A percentile compares a stretch with the other conserved stretches of the same genome.
Evolutionary conservation across 1,140 invertebrate genomes (phyloP).

Genomic region (Pogonomyrmex barbatus): DNA sequence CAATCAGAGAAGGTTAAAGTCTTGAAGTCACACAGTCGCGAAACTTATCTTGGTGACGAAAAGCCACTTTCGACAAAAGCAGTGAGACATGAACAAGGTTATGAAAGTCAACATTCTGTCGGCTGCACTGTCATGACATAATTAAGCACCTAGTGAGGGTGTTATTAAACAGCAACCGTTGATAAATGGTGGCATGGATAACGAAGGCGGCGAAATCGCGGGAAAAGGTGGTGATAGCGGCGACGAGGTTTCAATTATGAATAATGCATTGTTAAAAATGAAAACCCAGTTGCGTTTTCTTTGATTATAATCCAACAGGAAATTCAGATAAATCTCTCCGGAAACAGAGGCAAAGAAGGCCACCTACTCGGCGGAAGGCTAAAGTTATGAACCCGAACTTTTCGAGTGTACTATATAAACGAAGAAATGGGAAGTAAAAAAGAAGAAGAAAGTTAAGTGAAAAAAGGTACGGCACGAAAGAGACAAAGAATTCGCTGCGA

Average conservation of each 20-base stretch:
- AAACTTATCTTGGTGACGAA: not conserved
- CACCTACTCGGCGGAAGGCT: constrained; percentile 17
- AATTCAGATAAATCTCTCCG: constrained; percentile 77
- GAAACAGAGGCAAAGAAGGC: not conserved
- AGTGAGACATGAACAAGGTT: constrained; percentile 34
- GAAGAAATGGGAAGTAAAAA: constrained; percentile 10
- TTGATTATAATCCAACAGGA: constrained; percentile 75
- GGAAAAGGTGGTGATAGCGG: not conserved
- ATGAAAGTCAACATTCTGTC: constrained; percentile 60
- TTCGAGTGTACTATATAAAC: constrained; percentile 61
- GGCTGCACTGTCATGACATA: constrained; percentile 59
- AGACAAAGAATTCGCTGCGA: constrained; percentile 44
- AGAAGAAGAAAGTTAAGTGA: constrained; percentile 31
- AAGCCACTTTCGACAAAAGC: constrained; percentile 46
- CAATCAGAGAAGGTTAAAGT: constrained; percentile 20
- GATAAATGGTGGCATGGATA: constrained; percentile 64
- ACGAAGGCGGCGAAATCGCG: constrained; percentile 30
- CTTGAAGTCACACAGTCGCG: not conserved
- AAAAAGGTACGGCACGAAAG: constrained; percentile 54
- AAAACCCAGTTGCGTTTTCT: constrained; percentile 60
- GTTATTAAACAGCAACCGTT: constrained; percentile 70
- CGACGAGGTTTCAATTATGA: constrained; percentile 63
- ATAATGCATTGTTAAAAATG: constrained; percentile 73
- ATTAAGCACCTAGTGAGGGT: constrained; percentile 67
- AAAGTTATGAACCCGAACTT: constrained; percentile 76